Evolutionary conservation across 1,140 invertebrate genomes (phyloP), one percentile per base, ranked within the genome.

Genomic region (Drosophila saltans): DNA sequence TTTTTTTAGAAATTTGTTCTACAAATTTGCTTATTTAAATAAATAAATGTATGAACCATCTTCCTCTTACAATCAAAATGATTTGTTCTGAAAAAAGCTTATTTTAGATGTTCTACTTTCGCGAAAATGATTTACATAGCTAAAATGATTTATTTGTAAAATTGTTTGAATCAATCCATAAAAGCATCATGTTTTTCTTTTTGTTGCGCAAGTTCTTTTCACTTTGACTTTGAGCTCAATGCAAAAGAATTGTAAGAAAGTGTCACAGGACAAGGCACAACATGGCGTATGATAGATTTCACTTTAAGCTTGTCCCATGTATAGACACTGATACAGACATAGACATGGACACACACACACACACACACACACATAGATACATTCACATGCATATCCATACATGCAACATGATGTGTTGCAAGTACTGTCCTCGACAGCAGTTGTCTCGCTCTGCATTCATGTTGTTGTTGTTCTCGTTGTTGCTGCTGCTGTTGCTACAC

Each of bases 281-380:
- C 71, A 60, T 74, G 84, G 78, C 69, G 74, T 84, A 89, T 84
- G 84, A 89, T 88, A 71, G 78, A 88, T 88, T 75, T 84, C 60
- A 55, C 66, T 68, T 69, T 52, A 76, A 80, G 71, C 73, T 72
- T 70, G 70, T 66, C 58, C 48, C 21, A 30, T 56, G 59, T 62
- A 63, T 61, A 67, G 30, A 39, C 43, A 59, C 45, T 33, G 45
- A 21, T 60, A 67, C 59, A 78, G 28, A n/a, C 75, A 75, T 8
- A 67, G 71, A 81, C 33, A 36, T 7, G 33, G 41, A n/a, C 62
- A 68, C 57, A 76, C 16, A n/a, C 69, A 75, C 8, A 69, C 72
- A 81, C 0, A 43, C 41, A 59, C 66, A 69, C 72, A 81, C 0
- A 43, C 41, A 59, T 63, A 63, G 57, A 69, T 28, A 39, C 33